Evolutionary conservation across 2,888 invertebrate species (phyloP), one percentile per base, ranked within the genome.

Genomic region (Cordylochernes scorpioides): DNA sequence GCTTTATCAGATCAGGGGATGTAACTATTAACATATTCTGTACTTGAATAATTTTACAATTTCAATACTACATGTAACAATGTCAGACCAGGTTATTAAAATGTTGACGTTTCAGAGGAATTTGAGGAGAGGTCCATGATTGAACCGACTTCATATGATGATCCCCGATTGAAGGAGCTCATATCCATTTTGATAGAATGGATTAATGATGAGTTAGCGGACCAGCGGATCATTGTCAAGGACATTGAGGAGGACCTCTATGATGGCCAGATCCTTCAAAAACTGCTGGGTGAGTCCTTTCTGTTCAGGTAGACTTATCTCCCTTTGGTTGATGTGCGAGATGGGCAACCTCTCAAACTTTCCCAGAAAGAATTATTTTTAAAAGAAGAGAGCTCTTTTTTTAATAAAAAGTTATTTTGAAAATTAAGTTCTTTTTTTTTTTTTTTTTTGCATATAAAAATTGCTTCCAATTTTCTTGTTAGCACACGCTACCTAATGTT

Each of bases 181-280:
- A 69, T 78, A 29, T 64, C 65, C 44, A 71, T 88, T 21, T 59
- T 99, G 27, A 72, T 88, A 44, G 86, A 91, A 45, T 97, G 97
- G 97, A 77, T 99, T 31, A 97, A 97, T 54, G 88, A 94, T 58
- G 94, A 88, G 53, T 59, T 99, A 30, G 88, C 91, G 0, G 67
- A 73, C 40, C 82, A 94, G 46, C 63, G 97, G 46, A 97, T 97
- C 39, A 88, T 97, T 45, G 91, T 97, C 0, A 80, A 91, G 54
- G 71, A 84, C 38, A 68, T 97, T 26, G 78, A 78, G 42, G 88
- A 94, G 54, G 94, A 97, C 58, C 61, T 97, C 40, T 97, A 86
- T 54, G 94, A 97, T 61, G 94, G 94, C 1, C 91, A 94, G 59
- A 71, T 70, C 39, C 53, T 71, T 10, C 69, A 70, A 44, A 69